Conservation (phyloP, 2,113 vertebrate genomes). For the Zosterops lateralis region DNA sequence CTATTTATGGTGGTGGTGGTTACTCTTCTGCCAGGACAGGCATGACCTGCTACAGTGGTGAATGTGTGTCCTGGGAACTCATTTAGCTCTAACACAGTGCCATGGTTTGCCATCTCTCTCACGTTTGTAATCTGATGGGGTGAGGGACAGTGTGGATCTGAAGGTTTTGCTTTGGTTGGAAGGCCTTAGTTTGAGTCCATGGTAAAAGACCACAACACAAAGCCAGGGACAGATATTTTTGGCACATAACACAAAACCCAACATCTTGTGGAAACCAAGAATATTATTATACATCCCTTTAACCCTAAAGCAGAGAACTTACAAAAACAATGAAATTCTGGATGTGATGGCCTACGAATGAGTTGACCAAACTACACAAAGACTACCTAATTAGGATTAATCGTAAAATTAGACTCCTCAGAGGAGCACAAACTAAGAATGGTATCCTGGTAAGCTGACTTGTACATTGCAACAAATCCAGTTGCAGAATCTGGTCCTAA, state of each 20-base stretch:
- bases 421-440: conserved; percentile 28
- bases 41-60: neutral
- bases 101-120: neutral
- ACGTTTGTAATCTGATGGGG: neutral
- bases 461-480: conserved; percentile 42
- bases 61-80: neutral
- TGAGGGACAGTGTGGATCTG: rapidly evolving
- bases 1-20: neutral
- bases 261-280: neutral
- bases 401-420: conserved; percentile 39
- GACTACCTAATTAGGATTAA: conserved; percentile 39
- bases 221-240: neutral
- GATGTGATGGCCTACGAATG: neutral
- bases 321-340: neutral
- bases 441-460: conserved; percentile 51
- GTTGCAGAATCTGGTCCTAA: conserved; percentile 33
- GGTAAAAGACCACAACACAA: neutral
- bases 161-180: neutral
- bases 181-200: neutral
- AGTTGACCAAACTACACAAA: neutral
- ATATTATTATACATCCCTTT: neutral
- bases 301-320: neutral
- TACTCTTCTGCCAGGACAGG: neutral
- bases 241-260: neutral
- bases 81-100: neutral